Conservation (phyloP, 2,113 vertebrate species). For the Oncorhynchus mykiss region DNA sequence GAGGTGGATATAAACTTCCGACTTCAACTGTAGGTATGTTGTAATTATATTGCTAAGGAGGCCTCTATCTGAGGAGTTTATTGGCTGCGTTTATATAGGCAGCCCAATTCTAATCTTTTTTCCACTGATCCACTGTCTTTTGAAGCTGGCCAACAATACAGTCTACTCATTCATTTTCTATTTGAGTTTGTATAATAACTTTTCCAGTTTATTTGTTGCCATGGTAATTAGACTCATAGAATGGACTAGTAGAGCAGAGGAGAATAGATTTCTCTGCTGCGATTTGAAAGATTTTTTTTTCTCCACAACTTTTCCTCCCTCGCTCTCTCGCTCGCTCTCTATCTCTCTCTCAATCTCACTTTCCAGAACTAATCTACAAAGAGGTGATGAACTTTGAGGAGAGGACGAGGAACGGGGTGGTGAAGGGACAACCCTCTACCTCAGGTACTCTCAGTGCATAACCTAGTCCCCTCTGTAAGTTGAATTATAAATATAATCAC, state of each 20-base stretch:
- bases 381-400: constrained; percentile 99
- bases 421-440: constrained; percentile 99
- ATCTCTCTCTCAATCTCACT: neutral
- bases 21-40: too few species aligned
- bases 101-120: too few species aligned
- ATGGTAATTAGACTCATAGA: neutral
- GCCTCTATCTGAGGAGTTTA: too few species aligned
- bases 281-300: too few species aligned
- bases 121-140: too few species aligned
- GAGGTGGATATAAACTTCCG: too few species aligned
- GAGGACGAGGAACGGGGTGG: constrained; percentile 98
- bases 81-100: too few species aligned
- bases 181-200: neutral
- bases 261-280: constrained; percentile 1
- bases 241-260: neutral
- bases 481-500: constrained; percentile 71
- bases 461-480: constrained; percentile 82
- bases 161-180: neutral
- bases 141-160: too few species aligned
- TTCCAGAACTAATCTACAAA: constrained; percentile 99
- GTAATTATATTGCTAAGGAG: too few species aligned
- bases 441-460: constrained; percentile 98
- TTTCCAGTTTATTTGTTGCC: neutral
- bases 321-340: neutral
- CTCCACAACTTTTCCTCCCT: neutral